phyloP scores from a whole-genome alignment of 2,797 vertebrate species.

The Trachurus trachurus region DNA sequence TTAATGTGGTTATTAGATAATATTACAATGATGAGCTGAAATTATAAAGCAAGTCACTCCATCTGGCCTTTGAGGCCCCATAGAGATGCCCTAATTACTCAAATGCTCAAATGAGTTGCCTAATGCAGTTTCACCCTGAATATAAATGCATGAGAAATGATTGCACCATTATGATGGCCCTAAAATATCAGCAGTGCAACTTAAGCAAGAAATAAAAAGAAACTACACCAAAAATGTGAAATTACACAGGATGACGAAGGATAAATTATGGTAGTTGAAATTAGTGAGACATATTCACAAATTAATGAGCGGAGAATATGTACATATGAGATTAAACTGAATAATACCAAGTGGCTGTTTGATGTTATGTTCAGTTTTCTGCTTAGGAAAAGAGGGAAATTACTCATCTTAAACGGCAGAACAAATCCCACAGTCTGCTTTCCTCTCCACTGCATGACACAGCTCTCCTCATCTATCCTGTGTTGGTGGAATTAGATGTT shows the following conservation, averaged over 20 bases:
- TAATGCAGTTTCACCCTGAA: conserved; percentile 49
- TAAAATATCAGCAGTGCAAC: conserved; percentile 44
- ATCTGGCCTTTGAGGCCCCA: conserved; percentile 60
- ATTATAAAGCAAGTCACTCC: conserved; percentile 53
- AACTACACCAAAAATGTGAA: conserved; percentile 5
- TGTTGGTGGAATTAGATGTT: conserved; percentile 57
- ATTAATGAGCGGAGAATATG: conserved; percentile 31
- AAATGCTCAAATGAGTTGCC: conserved; percentile 50
- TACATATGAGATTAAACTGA: conserved; percentile 36
- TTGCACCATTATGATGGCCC: conserved; percentile 37
- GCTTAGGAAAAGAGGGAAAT: conserved; percentile 21
- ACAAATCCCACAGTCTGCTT: conserved; percentile 40
- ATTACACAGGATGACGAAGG: not conserved
- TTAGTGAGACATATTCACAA: conserved; percentile 25
- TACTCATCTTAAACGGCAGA: conserved; percentile 18
- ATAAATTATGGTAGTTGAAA: conserved; percentile 21
- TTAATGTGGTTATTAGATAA: conserved; percentile 25
- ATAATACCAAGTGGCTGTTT: conserved; percentile 15
- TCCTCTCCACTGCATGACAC: conserved; percentile 40
- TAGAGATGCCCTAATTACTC: conserved; percentile 56
- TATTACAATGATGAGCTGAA: conserved; percentile 39
- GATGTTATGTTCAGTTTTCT: conserved; percentile 21
- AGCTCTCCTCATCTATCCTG: conserved; percentile 50
- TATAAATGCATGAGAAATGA: conserved; percentile 55
- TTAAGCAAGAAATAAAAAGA: not conserved